Evolutionary conservation across 23 tunicate species (phyloP).

Genomic region (Clavelina lepadiformis): DNA sequence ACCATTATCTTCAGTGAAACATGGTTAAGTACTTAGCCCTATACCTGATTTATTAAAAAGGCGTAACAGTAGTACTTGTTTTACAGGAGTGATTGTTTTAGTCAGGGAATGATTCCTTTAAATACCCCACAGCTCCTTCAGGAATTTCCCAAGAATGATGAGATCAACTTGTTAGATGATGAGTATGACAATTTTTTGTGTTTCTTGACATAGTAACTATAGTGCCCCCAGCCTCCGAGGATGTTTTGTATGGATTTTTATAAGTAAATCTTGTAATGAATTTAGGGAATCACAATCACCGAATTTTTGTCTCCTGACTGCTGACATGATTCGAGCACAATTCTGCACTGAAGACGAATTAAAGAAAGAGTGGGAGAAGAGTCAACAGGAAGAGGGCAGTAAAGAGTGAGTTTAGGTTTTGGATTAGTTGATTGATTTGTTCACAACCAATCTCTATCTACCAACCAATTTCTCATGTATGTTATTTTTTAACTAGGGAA

Average conservation of each 20-base stretch:
- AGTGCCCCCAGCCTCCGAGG: too few species aligned
- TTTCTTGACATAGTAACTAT: too few species aligned
- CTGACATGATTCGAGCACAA: conserved; percentile 31
- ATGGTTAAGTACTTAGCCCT: too few species aligned
- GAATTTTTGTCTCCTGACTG: conserved; percentile 11
- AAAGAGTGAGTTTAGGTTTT: conserved; percentile 11
- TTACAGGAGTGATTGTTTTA: conserved; percentile 63
- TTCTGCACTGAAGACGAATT: conserved; percentile 32
- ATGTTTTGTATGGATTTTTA: too few species aligned
- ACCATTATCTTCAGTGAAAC: too few species aligned
- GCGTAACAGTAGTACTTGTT: too few species aligned
- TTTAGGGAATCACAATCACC: not conserved
- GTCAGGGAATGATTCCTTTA: conserved; percentile 56
- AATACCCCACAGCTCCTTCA: conserved; percentile 27
- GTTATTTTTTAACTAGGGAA: too few species aligned
- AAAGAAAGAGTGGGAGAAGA: not conserved
- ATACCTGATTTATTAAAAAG: too few species aligned
- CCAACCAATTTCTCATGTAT: too few species aligned
- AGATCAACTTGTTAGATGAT: conserved; percentile 6
- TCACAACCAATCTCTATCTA: too few species aligned
- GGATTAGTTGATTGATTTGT: too few species aligned
- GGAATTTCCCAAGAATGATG: conserved; percentile 30
- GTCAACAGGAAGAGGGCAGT: not conserved
- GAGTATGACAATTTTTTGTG: too few species aligned
- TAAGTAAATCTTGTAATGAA: not conserved